A percentile compares a stretch with the other conserved stretches of the same genome.
Conservation (phyloP, 2,113 vertebrate genomes). For the Melanerpes aurifrons region DNA sequence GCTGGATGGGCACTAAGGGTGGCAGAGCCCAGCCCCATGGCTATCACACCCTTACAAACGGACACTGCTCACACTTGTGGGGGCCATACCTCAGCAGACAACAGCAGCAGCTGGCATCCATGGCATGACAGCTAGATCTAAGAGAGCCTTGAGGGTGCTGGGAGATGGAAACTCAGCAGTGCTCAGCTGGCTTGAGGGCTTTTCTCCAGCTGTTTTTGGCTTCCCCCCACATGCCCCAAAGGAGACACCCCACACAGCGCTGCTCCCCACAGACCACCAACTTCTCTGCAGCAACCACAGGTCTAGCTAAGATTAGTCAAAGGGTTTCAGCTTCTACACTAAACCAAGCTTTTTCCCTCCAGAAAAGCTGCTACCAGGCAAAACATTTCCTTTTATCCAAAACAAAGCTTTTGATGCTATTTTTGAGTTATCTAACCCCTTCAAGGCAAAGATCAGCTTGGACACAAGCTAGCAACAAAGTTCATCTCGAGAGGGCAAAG, state of each 20-base stretch:
- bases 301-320: background rate
- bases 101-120: background rate
- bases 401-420: background rate
- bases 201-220: background rate
- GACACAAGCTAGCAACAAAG: background rate
- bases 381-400: background rate
- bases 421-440: background rate
- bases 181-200: background rate
- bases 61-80: background rate
- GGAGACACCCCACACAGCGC: rapidly evolving
- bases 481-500: background rate
- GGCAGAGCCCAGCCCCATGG: background rate
- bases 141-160: background rate
- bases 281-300: background rate
- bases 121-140: background rate
- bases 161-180: background rate
- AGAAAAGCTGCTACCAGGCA: background rate
- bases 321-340: background rate
- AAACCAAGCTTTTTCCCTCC: background rate
- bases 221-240: background rate
- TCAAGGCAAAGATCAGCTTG: background rate
- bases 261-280: background rate
- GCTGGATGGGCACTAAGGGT: background rate
- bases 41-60: background rate
- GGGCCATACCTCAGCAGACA: background rate